These are phyloP conservation scores for Tortricodes alternella DNA, from an alignment of 2,888 invertebrate species.

Conservation along the genomic window DNA sequence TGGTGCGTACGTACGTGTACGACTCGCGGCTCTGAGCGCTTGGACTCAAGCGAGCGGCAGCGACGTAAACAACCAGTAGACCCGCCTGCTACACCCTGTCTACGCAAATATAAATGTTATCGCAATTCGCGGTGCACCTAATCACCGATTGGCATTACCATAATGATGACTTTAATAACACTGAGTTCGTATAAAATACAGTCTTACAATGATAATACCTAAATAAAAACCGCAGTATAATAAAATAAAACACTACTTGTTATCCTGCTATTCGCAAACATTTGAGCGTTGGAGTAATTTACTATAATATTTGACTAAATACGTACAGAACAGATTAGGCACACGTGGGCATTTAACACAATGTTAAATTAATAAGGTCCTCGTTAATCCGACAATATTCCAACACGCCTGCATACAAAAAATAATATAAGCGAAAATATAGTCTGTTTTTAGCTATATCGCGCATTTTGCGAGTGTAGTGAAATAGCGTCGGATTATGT, in stretches of 20 bases:
- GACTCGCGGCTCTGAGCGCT: not conserved
- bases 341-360: slow-evolving; percentile 22
- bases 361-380: not conserved
- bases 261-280: too few species aligned
- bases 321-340: slow-evolving; percentile 3
- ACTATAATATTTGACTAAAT: not conserved
- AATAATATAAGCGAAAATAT: too few species aligned
- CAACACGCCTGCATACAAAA: not conserved
- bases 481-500: slow-evolving; percentile 25
- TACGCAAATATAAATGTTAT: slow-evolving; percentile 18
- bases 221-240: not conserved
- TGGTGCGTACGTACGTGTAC: not conserved
- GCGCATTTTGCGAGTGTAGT: not conserved
- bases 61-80: slow-evolving; percentile 47
- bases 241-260: not conserved
- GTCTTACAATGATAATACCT: not conserved
- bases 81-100: slow-evolving; percentile 34
- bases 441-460: too few species aligned
- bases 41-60: slow-evolving; percentile 30
- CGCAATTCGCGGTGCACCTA: not conserved
- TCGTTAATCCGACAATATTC: slow-evolving; percentile 17
- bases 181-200: not conserved
- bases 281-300: too few species aligned
- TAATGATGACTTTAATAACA: not conserved
- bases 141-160: not conserved